Percentiles rank a stretch among this genome's conserved stretches.
Evolutionary conservation across 2,888 invertebrate species (phyloP).

Genomic region (Drosophila setosimentum): DNA sequence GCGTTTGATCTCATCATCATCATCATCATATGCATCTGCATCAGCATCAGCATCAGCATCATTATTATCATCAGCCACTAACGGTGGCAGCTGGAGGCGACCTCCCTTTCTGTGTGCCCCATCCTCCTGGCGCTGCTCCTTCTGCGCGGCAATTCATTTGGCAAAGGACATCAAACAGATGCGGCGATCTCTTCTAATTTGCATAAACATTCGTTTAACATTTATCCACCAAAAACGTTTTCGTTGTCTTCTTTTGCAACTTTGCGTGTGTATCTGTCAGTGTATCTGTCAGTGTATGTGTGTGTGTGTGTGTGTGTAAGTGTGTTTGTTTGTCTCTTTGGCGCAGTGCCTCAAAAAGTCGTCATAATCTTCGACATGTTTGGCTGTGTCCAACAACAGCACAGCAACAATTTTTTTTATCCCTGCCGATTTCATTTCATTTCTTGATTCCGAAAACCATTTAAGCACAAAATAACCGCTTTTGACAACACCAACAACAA

Average conservation of each 20-base stretch:
- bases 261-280: slow-evolving; percentile 9
- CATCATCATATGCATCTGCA: slow-evolving; percentile 7
- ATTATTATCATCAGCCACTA: slow-evolving; percentile 20
- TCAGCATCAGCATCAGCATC: slow-evolving; percentile 8
- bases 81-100: slow-evolving; percentile 32
- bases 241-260: slow-evolving; percentile 58
- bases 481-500: slow-evolving; percentile 63
- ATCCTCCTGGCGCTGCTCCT: neutral
- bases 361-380: slow-evolving; percentile 73
- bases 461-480: slow-evolving; percentile 73
- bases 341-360: slow-evolving; percentile 63
- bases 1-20: slow-evolving; percentile 56
- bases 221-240: slow-evolving; percentile 81
- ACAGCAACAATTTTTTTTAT: slow-evolving; percentile 37
- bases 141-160: slow-evolving; percentile 59
- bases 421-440: slow-evolving; percentile 66
- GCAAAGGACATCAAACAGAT: slow-evolving; percentile 81
- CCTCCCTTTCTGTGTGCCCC: slow-evolving; percentile 19
- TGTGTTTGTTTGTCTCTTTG: slow-evolving; percentile 27
- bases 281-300: slow-evolving; percentile 19
- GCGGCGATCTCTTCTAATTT: slow-evolving; percentile 82
- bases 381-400: slow-evolving; percentile 45
- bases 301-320: slow-evolving; percentile 18
- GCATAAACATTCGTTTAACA: slow-evolving; percentile 83
- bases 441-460: slow-evolving; percentile 67